phyloP scores from a whole-genome alignment of 1,140 invertebrate species.

The Telenomus remus region DNA sequence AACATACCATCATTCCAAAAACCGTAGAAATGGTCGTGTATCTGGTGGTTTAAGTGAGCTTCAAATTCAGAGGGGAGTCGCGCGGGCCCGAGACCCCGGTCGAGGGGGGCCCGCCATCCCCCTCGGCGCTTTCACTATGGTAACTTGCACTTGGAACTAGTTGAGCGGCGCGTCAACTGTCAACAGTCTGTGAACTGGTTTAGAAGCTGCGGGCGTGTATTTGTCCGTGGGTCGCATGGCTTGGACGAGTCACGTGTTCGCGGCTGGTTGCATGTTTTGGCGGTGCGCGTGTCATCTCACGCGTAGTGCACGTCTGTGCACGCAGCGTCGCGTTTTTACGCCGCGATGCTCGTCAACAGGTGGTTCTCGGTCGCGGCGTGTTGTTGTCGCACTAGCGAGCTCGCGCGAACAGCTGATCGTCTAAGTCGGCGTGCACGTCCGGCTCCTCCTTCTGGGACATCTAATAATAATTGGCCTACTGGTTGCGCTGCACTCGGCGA shows the following conservation, averaged over 20 bases:
- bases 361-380: conserved; percentile 59
- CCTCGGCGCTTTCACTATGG: conserved; percentile 42
- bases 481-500: conserved; percentile 29
- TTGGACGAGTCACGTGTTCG: neutral
- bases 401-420: conserved; percentile 57
- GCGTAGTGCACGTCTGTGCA: no score
- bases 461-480: conserved; percentile 43
- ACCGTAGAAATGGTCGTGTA: conserved; percentile 55
- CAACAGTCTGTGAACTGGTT: no score
- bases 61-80: conserved; percentile 62
- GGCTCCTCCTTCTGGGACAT: conserved; percentile 37
- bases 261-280: neutral
- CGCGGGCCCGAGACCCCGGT: conserved; percentile 63
- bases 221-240: no score
- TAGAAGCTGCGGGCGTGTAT: no score
- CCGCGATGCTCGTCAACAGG: conserved; percentile 69
- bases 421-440: conserved; percentile 13
- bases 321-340: conserved; percentile 58
- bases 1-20: conserved; percentile 74
- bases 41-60: conserved; percentile 13
- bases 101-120: conserved; percentile 64
- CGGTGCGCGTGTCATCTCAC: conserved; percentile 1
- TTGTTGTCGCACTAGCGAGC: conserved; percentile 26
- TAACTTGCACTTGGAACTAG: conserved; percentile 27
- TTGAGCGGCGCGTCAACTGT: no score